phyloP scores from a whole-genome alignment of 92 coral and sea anemone species.

The Desmophyllum pertusum region DNA sequence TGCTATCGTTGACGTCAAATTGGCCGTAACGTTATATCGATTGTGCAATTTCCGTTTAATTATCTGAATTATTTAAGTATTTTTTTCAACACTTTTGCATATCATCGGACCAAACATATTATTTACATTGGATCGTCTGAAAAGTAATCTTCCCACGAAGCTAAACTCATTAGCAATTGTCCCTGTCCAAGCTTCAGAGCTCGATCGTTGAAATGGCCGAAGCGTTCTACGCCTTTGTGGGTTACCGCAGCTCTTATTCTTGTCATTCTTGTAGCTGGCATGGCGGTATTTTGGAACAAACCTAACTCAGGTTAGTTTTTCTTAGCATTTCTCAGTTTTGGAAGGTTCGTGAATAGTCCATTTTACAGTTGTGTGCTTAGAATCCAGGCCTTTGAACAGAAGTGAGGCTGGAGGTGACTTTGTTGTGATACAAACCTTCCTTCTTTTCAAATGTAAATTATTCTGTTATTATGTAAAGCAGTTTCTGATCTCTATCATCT shows the following conservation, averaged over 20 bases:
- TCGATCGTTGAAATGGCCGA: constrained; percentile 16
- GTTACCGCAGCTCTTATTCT: background rate
- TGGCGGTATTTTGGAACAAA: constrained; percentile 8
- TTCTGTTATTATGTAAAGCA: no score
- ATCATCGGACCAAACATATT: background rate
- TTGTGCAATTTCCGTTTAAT: background rate
- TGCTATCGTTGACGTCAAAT: constrained; percentile 12
- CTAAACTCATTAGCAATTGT: background rate
- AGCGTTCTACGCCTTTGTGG: background rate
- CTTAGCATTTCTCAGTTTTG: background rate
- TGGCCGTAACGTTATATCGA: background rate
- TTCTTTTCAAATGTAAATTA: no score
- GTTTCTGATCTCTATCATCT: no score
- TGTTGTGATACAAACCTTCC: no score
- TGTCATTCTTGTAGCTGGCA: background rate
- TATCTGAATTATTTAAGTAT: background rate
- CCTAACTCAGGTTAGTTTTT: background rate
- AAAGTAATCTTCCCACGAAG: background rate
- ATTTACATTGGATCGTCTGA: background rate
- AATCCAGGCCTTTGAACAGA: no score
- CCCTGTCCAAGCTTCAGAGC: background rate
- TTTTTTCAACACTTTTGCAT: constrained; percentile 24
- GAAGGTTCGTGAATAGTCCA: background rate
- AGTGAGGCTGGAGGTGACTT: no score
- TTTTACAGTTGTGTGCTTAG: no score